Base-by-base conservation (phyloP, 2,797 vertebrate genomes). In the Malurus leucopterus region DNA sequence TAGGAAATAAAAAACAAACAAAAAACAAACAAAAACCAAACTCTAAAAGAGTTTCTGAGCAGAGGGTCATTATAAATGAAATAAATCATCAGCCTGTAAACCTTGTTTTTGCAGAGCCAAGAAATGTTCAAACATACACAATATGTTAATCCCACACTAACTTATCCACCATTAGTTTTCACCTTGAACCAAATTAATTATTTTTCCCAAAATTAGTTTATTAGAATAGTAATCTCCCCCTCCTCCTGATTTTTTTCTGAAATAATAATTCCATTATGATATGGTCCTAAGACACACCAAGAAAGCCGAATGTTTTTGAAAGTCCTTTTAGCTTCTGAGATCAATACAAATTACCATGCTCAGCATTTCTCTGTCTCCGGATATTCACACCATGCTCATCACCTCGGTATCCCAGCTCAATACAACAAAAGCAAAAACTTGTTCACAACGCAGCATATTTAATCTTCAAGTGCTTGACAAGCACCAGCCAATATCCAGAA, bases 391-490 rank as follows among this genome's bases (percentile, higher is more conserved):
- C 71, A 15, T 3, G 9, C 83, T 88, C 83, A 81, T 84, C 93
- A 86, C 63, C 85, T 87, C 13, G 2, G 41, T 13, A 75, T n/a
- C 84, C 57, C 59, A 75, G 76, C 75, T 87, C 89, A 78, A 65
- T 32, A 73, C 14, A 57, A 86, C 90, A 72, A 87, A 57, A 92
- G 69, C 61, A 87, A 64, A 75, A 89, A 43, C 82, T 78, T 88
- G 55, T 78, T 86, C 93, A 75, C 82, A 72, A 51, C 0, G 0
- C 69, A 81, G 72, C 30, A 44, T 51, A 75, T 77, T 93, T 86
- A 67, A 95, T 92, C 86, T 83, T 75, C 70, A 72, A 67, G 81
- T 34, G 55, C 76, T 76, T 92, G 93, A 90, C 90, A 89, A 93
- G 65, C 84, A 78, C 38, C 79, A 87, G 91, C 41, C 87, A 90